These are phyloP conservation scores for Acipenser transmontanus DNA, from an alignment of 2,797 vertebrate genomes.

Conservation along the genomic window DNA sequence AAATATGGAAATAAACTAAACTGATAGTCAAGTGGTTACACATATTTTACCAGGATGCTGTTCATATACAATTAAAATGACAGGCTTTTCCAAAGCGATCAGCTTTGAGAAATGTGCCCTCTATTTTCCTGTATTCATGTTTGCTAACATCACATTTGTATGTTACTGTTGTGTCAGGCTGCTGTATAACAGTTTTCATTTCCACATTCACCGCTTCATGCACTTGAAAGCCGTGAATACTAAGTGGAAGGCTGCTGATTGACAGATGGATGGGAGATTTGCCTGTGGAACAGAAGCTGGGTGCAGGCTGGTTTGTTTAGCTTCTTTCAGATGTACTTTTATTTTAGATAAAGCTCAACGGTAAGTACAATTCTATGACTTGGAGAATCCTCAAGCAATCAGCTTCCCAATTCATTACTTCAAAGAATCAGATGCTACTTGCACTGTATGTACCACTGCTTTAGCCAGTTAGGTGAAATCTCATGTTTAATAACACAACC, in stretches of 20 bases:
- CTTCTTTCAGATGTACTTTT: too few species aligned
- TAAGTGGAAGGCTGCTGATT: not conserved
- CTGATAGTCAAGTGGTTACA: conserved; percentile 57
- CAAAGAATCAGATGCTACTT: too few species aligned
- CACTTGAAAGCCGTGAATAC: not conserved
- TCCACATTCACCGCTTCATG: conserved; percentile 3
- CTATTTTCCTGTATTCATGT: conserved; percentile 5
- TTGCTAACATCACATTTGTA: conserved; percentile 23
- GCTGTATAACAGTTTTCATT: conserved; percentile 8
- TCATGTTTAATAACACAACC: too few species aligned
- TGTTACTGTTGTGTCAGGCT: conserved; percentile 6
- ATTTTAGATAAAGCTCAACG: too few species aligned
- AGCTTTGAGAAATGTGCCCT: conserved; percentile 8
- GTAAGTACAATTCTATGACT: too few species aligned
- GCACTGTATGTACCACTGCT: too few species aligned
- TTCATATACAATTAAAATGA: not conserved
- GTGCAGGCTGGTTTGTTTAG: not conserved
- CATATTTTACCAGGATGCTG: conserved; percentile 31
- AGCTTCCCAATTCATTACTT: too few species aligned
- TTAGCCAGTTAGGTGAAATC: too few species aligned
- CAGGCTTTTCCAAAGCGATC: not conserved
- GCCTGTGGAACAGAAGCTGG: not conserved
- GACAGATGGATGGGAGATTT: not conserved
- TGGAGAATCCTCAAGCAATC: too few species aligned
- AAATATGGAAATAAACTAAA: conserved; percentile 80